These are phyloP conservation scores for Chaetorhynchus papuensis DNA, from an alignment of 2,113 vertebrate species.

Conservation along the genomic window DNA sequence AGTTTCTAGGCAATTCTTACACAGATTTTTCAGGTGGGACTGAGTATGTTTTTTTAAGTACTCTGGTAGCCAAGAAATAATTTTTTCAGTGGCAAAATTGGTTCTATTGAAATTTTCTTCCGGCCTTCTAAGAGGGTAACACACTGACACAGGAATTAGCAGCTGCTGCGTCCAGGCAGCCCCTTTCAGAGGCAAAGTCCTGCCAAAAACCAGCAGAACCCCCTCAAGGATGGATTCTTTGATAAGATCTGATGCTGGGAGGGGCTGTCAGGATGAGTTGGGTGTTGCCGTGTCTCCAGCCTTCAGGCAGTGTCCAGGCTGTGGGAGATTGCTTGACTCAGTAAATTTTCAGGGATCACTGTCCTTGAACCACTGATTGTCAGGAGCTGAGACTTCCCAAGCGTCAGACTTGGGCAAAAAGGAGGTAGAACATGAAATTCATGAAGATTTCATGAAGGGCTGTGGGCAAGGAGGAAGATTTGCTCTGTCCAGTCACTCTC, in stretches of 20 bases:
- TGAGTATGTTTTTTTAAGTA: neutral
- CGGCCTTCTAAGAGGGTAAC: fast-evolving
- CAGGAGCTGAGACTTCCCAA: neutral
- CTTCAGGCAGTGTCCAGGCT: neutral
- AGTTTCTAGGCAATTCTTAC: neutral
- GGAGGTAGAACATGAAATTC: fast-evolving
- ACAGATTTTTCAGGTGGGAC: neutral
- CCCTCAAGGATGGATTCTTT: neutral
- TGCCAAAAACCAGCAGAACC: neutral
- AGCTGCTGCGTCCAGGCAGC: neutral
- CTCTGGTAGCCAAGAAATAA: neutral
- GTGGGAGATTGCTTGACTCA: neutral
- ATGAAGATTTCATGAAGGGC: neutral
- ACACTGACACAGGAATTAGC: fast-evolving
- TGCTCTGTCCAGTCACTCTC: neutral
- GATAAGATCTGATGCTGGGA: neutral
- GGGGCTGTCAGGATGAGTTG: neutral
- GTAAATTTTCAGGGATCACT: neutral
- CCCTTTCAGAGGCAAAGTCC: neutral
- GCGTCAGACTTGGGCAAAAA: neutral
- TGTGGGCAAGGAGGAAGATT: neutral
- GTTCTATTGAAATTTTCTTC: neutral
- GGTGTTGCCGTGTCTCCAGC: neutral
- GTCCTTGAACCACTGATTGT: neutral
- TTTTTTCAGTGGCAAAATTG: neutral